Base-by-base conservation (phyloP, 2,888 invertebrate species). In the Heliconius sara region DNA sequence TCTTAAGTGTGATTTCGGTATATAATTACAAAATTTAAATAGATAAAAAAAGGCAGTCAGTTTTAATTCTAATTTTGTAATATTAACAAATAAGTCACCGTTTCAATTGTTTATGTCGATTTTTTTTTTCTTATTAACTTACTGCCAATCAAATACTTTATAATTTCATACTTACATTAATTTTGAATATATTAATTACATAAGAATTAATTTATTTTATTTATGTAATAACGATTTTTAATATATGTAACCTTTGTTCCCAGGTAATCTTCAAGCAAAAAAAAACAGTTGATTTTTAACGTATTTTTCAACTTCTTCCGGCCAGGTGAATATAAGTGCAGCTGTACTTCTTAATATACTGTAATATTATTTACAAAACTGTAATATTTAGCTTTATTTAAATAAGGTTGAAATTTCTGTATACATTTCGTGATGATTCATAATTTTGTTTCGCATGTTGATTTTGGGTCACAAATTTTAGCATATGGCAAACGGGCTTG, bases 391-490 rank as follows among this genome's bases (percentile, higher is more conserved):
- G 16, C 7, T 9, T 12, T 43, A n/a, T n/a, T n/a, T 5, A 0
- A 7, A 76, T 80, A 81, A 72, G 74, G 57, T 39, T 66, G 25
- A 82, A 66, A 77, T 43, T 80, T 47, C 74, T 39, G 43, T 68
- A 39, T 16, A 63, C 22, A 67, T 60, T 52, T 47, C 9, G 22
- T 22, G 63, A 76, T 66, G 52, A 57, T 73, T 47, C 66, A 77
- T 68, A 52, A 63, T 74, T 80, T 60, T 77, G 74, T 30, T 22
- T 34, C 34, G 57, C 68, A 70, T 68, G 77, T 77, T 74, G 73
- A 80, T 80, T 27, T 75, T 76, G 78, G 80, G 81, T 80, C 81
- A 81, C 57, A 76, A 80, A 80, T 68, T 81, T 81, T 80, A 80
- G 78, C 82, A 82, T 79, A 82, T 82, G 80, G 78, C 67, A 66